Evolutionary conservation across 2,113 vertebrate species (phyloP), one percentile per base, ranked within the genome.

Genomic region (Axis porcinus): DNA sequence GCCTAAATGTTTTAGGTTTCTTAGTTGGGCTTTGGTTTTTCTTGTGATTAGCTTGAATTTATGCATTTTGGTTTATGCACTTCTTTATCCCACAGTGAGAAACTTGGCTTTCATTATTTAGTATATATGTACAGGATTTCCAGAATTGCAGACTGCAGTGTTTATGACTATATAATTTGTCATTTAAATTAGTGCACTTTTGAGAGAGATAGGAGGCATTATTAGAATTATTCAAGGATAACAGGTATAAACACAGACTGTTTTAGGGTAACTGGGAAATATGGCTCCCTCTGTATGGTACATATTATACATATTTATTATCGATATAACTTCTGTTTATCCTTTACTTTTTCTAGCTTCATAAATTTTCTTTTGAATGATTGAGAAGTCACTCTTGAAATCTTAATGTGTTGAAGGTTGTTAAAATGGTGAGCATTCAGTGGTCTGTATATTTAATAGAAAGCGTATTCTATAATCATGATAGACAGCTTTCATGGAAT

Each of bases 401-500:
- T 76, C 17, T 60, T 94, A 86, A n/a, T 40, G 1, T 92, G 45
- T 76, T 93, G 57, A 97, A 79, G 27, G 30, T 58, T 97, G 33
- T 92, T 95, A 94, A 95, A 89, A 89, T 95, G 33, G 79, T 89
- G 45, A 93, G 28, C 58, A 55, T 90, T 95, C 79, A 93, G 36
- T 50, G 55, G 76, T 94, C 57, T 95, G 52, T 45, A n/a, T 91
- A 43, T 52, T 91, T 89, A 62, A n/a, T 78, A 93, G 94, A 58
- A 87, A 93, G 40, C 70, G 50, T 86, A 81, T 93, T 87, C 40
- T 96, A 4, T 93, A 52, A 84, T 92, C 55, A 70, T 60, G 86
- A 74, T 79, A 70, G 86, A 78, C 50, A 92, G 19, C 27, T 79
- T 86, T 86, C 55, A 27, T 91, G 12, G 93, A 95, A 93, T 82